A percentile compares a stretch with the other conserved stretches of the same genome.
phyloP scores from a whole-genome alignment of 53 echinoderm and acorn worm species.

The Hippasteria phrygiana region DNA sequence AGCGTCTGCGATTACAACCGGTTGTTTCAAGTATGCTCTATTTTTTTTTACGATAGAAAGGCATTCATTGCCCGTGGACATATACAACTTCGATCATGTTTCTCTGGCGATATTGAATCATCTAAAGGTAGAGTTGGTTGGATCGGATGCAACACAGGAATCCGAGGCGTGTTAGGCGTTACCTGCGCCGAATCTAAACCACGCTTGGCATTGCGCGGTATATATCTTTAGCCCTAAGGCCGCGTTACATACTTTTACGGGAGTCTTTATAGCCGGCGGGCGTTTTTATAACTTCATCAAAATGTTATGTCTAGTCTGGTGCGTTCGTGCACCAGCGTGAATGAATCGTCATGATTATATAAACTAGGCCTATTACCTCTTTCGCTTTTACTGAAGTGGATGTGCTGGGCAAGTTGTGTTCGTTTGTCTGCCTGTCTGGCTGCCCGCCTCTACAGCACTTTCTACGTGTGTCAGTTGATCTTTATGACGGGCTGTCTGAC shows the following conservation, averaged over 20 bases:
- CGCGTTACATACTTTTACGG: conserved; percentile 4
- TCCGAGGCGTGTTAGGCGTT: conserved; percentile 30
- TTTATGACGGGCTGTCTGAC: not conserved
- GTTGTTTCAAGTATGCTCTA: not conserved
- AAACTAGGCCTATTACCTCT: not conserved
- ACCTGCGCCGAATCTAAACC: not conserved
- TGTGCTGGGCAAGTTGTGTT: not conserved
- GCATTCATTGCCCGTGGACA: conserved; percentile 34
- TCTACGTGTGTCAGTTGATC: not conserved
- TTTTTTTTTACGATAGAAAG: not conserved
- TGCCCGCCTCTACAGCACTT: too few species aligned
- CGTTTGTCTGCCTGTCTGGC: not conserved
- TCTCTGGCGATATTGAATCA: conserved; percentile 56
- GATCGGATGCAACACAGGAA: conserved; percentile 1
- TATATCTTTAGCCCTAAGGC: not conserved
- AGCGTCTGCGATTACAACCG: conserved; percentile 1
- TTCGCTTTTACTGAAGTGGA: not conserved
- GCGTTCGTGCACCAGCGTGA: not conserved
- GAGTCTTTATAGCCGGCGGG: not conserved
- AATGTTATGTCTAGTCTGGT: conserved; percentile 52
- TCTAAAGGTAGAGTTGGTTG: not conserved
- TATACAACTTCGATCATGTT: conserved; percentile 53
- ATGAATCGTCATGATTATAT: conserved; percentile 17
- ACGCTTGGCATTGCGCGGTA: not conserved
- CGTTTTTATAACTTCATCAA: conserved; percentile 56